Percentiles rank a stretch among this genome's conserved stretches.
Evolutionary conservation across 1,140 invertebrate species (phyloP).

Genomic region (Lepidotrigona ventralis): DNA sequence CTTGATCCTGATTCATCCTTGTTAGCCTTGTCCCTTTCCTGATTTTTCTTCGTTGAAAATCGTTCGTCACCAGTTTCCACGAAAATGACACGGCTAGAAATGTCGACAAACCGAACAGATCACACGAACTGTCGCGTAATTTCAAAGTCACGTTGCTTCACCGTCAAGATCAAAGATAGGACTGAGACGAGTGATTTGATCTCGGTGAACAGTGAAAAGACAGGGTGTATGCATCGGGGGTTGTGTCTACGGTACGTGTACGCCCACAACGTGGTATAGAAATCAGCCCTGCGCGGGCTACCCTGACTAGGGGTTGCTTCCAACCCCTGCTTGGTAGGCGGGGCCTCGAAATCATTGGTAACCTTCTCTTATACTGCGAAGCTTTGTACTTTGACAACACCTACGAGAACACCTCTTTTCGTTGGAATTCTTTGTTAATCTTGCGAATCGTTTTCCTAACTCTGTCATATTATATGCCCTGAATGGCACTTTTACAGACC

Average conservation of each 20-base stretch:
- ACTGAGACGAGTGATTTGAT: slow-evolving; percentile 72
- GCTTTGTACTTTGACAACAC: slow-evolving; percentile 24
- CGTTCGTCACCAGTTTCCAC: slow-evolving; percentile 54
- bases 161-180: slow-evolving; percentile 58
- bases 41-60: neutral
- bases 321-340: slow-evolving; percentile 63
- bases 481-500: neutral
- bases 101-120: slow-evolving; percentile 18
- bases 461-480: neutral
- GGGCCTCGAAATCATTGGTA: slow-evolving; percentile 65
- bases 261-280: slow-evolving; percentile 70
- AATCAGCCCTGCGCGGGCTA: slow-evolving; percentile 71
- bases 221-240: slow-evolving; percentile 56
- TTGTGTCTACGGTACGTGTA: slow-evolving; percentile 67
- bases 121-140: slow-evolving; percentile 26
- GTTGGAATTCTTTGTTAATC: slow-evolving; percentile 20
- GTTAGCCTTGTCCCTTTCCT: neutral
- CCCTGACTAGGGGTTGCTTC: slow-evolving; percentile 58
- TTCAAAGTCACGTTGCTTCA: slow-evolving; percentile 39
- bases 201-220: slow-evolving; percentile 60
- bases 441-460: slow-evolving; percentile 16
- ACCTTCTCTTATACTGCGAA: slow-evolving; percentile 37
- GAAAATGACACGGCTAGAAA: neutral
- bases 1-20: slow-evolving; percentile 60
- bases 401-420: slow-evolving; percentile 29